Base-by-base conservation (phyloP, 2,113 vertebrate genomes). In the Xenus cinereus region DNA sequence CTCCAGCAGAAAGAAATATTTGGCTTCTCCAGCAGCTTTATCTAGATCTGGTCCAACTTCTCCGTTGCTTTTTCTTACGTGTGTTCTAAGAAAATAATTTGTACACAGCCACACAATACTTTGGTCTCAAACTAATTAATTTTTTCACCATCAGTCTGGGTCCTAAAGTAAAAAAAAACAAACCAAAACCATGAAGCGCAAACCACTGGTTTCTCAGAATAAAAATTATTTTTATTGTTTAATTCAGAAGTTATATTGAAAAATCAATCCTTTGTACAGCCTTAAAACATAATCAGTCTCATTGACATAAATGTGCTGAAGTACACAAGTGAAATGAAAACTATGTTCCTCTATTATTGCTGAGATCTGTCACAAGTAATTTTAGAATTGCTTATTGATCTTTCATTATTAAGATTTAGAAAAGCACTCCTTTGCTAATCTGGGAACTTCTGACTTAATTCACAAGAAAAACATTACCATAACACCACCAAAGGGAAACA, bases 351-450 rank as follows among this genome's bases (percentile, higher is more conserved):
- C 33, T 81, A 39, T 92, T 85, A 80, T 74, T 78, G 30, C 43
- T 74, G 72, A 92, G 79, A 84, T 89, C 62, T 94, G 76, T 68
- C 88, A 96, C 33, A 84, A 94, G 21, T 48, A 78, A 84, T 92
- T 80, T 87, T 93, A 78, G 68, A 95, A 94, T 60, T 10, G 7
- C 7, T 51, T 81, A 91, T 68, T 89, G 85, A 89, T 77, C 39
- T 90, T 80, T 75, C 43, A 84, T 87, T 81, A 80, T 63, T 84
- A 78, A 81, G 85, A 94, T 81, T 66, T 90, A 84, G 72, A 88
- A 93, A 94, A 90, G 13, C 43, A 84, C 12, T 72, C 39, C 68
- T 89, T 84, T 90, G 35, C 27, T 89, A 74, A 68, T 90, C 27
- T 75, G 51, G n/a, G n/a, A 17, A 46, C 14, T 88, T 87, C 39